Percentiles rank a stretch among this genome's conserved stretches.
These are phyloP conservation scores for Rhagologus leucostigma DNA, from an alignment of 2,113 vertebrate genomes.

Conservation along the genomic window DNA sequence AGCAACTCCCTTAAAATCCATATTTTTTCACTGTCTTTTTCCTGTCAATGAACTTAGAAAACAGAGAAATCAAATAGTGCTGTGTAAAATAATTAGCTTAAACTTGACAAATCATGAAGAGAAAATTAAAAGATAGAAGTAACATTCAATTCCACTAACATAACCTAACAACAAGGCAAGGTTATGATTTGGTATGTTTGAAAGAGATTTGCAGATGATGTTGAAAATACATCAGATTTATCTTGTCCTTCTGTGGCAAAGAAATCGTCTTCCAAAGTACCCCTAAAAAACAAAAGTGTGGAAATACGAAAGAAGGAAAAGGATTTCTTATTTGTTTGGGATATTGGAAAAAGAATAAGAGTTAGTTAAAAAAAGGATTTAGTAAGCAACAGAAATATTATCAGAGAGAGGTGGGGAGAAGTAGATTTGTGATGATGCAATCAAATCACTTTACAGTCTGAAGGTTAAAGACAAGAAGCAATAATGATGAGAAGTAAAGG, in stretches of 20 bases:
- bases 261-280: background rate
- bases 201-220: conserved; percentile 11
- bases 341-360: background rate
- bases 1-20: background rate
- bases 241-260: background rate
- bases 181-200: background rate
- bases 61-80: background rate
- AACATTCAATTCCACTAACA: background rate
- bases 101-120: background rate
- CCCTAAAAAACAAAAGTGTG: background rate
- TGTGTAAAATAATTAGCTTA: background rate
- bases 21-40: background rate
- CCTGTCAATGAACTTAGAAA: background rate
- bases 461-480: background rate
- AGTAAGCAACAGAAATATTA: background rate
- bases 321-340: background rate
- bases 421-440: background rate
- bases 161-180: background rate
- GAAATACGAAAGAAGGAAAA: background rate
- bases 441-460: background rate
- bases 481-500: background rate
- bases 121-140: background rate
- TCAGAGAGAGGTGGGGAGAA: background rate
- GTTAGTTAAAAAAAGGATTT: background rate
- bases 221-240: background rate